Evolutionary conservation across 2,797 vertebrate genomes (phyloP).

Genomic region (Enteromius trimaculatus): DNA sequence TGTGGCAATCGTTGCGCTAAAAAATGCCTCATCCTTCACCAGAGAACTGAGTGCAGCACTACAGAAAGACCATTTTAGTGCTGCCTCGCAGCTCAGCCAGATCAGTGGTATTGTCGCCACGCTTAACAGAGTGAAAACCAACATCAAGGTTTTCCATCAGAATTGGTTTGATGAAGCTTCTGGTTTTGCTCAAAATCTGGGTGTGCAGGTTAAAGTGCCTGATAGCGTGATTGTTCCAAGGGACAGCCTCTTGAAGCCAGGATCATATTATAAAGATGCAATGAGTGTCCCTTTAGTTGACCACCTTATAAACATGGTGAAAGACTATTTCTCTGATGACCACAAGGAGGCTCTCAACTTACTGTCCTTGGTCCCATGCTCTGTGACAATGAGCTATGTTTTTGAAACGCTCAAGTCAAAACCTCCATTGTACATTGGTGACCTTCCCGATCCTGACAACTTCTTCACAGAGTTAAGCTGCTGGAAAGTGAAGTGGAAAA

Average conservation of each 20-base stretch:
- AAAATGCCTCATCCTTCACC: constrained; percentile 82
- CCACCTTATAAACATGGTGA: constrained; percentile 81
- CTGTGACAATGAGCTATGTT: constrained; percentile 82
- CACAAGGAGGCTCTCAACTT: constrained; percentile 86
- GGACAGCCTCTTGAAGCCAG: constrained; percentile 79
- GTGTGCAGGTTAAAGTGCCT: constrained; percentile 80
- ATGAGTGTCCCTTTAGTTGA: constrained; percentile 81
- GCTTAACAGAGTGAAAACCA: constrained; percentile 82
- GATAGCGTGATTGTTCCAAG: constrained; percentile 70
- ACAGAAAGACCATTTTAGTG: constrained; percentile 83
- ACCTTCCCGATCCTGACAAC: constrained; percentile 83
- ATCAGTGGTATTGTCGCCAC: constrained; percentile 81
- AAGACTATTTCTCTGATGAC: constrained; percentile 85
- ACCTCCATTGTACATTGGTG: constrained; percentile 79
- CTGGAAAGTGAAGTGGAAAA: constrained; percentile 86
- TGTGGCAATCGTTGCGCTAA: constrained; percentile 80
- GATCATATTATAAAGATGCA: constrained; percentile 79
- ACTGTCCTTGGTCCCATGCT: constrained; percentile 80
- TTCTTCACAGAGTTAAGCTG: constrained; percentile 84
- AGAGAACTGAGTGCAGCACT: constrained; percentile 80
- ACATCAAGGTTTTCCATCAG: constrained; percentile 84
- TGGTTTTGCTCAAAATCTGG: constrained; percentile 75
- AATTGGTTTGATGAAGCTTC: constrained; percentile 85
- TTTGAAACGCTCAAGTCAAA: constrained; percentile 84
- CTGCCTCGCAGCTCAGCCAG: constrained; percentile 82